Evolutionary conservation across 2,113 vertebrate genomes (phyloP).

Genomic region (Acrocephalus kingi): DNA sequence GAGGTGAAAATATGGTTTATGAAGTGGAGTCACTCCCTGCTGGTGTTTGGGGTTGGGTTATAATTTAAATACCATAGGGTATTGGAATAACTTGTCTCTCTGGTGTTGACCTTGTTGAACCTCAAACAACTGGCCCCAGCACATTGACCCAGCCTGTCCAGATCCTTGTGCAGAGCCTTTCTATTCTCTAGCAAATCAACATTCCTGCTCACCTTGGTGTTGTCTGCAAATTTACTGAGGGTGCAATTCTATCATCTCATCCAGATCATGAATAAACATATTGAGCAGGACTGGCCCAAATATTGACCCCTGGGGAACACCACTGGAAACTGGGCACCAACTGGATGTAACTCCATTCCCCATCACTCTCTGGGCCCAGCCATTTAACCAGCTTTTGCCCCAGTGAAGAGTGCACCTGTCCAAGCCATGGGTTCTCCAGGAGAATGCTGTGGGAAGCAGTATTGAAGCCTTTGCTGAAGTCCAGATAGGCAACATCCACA

Average conservation of each 20-base stretch:
- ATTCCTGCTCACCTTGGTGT: rapidly evolving
- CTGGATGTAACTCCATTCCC: neutral
- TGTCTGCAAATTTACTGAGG: neutral
- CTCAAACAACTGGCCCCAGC: neutral
- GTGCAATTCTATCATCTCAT: neutral
- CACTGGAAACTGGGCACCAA: neutral
- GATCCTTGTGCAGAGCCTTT: neutral
- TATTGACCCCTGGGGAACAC: neutral
- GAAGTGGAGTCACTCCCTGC: neutral
- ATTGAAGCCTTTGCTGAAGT: neutral
- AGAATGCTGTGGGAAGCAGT: neutral
- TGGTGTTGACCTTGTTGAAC: neutral
- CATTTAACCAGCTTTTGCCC: neutral
- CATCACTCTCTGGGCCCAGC: neutral
- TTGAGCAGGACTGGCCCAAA: neutral
- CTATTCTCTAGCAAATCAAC: neutral
- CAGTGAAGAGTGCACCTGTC: neutral
- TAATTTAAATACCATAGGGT: neutral
- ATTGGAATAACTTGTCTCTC: neutral
- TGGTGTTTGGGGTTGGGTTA: neutral
- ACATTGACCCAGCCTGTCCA: neutral
- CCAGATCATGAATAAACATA: rapidly evolving
- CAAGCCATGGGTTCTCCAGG: neutral
- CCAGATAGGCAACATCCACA: neutral
- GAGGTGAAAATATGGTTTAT: neutral